A percentile compares a stretch with the other conserved stretches of the same genome.
Conservation (phyloP, 2,888 invertebrate species). For the Spicauda simplicius region DNA sequence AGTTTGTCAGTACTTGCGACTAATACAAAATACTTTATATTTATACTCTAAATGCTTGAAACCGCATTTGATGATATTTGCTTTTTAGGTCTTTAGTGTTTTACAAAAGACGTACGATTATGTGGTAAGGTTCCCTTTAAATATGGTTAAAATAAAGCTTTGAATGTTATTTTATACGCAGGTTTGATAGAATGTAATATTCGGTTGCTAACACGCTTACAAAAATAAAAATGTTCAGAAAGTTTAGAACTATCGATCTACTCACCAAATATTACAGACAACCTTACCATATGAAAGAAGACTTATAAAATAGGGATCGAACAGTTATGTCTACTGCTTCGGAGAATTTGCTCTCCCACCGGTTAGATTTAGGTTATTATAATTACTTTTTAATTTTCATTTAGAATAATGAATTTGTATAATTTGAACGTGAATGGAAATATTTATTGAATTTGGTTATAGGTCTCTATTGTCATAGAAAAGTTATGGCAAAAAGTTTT, state of each 20-base stretch:
- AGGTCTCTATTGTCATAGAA: constrained; percentile 34
- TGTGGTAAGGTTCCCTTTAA: constrained; percentile 32
- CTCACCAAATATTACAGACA: not conserved
- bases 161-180: constrained; percentile 31
- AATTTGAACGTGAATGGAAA: constrained; percentile 20
- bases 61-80: constrained; percentile 33
- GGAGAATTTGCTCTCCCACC: not conserved
- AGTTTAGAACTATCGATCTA: not conserved
- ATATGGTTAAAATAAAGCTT: constrained; percentile 27
- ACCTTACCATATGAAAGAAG: constrained; percentile 27
- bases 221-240: constrained; percentile 6
- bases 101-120: constrained; percentile 33
- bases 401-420: not conserved
- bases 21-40: constrained; percentile 3
- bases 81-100: constrained; percentile 34
- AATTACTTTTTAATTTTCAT: not conserved
- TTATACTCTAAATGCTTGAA: constrained; percentile 21
- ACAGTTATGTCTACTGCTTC: not conserved
- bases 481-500: constrained; percentile 33
- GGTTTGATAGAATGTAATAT: constrained; percentile 22
- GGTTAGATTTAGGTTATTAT: constrained; percentile 4
- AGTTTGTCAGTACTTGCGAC: constrained; percentile 4
- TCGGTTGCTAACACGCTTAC: constrained; percentile 18
- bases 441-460: constrained; percentile 32
- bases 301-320: not conserved